Base-by-base conservation (phyloP, 2,888 invertebrate genomes). In the Odontocerum albicorne region DNA sequence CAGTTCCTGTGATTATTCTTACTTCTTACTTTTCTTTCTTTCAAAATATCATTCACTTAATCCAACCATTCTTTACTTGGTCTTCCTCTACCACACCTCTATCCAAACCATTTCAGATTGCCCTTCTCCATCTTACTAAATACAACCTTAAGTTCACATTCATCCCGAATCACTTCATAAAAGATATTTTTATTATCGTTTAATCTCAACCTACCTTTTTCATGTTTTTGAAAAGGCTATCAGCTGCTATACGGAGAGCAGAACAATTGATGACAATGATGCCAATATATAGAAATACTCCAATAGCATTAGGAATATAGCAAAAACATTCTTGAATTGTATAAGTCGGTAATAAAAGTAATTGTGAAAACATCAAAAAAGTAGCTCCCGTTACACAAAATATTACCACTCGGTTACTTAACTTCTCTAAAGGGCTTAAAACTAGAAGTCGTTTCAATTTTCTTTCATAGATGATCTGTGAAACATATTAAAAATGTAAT, bases 331-430 rank as follows among this genome's bases (percentile, higher is more conserved):
- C 59, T 16, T 40, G 33, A 4, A 53, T 16, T 4, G 38, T 56
- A 31, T 56, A 59, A 7, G 59, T 56, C 1, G 59, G 54, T 27
- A 59, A 27, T 10, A 43, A 46, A 12, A 56, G 47, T 17, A 53
- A 20, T 21, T 59, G 59, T 4, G 56, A 56, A 16, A 52, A 22
- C 2, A 56, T 42, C 19, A 59, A 21, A 12, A 13, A 13, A 12
- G 53, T 20, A 12, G 33, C n/a, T 3, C 31, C 32, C 10, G 20
- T n/a, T 2, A 57, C 17, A 21, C 40, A 56, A 6, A 44, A 12
- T n/a, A 53, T 13, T 7, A 59, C 22, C 2, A 46, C 15, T 31
- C 50, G 31, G 13, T 53, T 49, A 21, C 42, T 21, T 1, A 27
- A 31, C 2, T 21, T 35, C 2, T 54, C 50, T 15, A 59, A 32